Evolutionary conservation across 2,797 vertebrate genomes (phyloP), one percentile per base, ranked within the genome.

Genomic region (Macroramphosus scolopax): DNA sequence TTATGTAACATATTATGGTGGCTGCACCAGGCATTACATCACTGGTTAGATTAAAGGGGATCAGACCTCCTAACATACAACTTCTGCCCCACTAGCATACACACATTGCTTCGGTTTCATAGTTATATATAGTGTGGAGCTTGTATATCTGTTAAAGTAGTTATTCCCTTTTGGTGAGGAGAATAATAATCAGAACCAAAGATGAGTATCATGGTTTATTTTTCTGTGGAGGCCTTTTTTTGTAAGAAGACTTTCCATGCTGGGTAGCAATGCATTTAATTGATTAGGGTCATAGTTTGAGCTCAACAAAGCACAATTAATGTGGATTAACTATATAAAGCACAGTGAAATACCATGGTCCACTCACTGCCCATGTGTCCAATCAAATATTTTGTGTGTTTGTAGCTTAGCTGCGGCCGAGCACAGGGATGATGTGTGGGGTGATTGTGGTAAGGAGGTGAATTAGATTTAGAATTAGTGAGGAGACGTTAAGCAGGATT

Each of bases 381-480:
- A 64, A 13, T 69, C 56, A 66, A 52, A 65, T 65, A 49, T 18
- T 63, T 24, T 35, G 45, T 60, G 25, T 66, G 45, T 62, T 20
- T 49, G 50, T 60, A 34, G 73, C 54, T 75, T 63, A 73, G 63
- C 59, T 29, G 28, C 52, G 47, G 49, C 50, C 3, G 44, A 57
- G 66, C 59, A 40, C 58, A 63, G 48, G 59, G 76, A 77, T 80
- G 72, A 83, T 81, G 72, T 69, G 70, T 51, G 35, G 65, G 57
- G 69, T 77, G 74, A 87, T 82, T 80, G 76, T 68, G 73, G 62
- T 81, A 80, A 81, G 70, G 68, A 85, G 63, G 76, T 83, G 79
- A 84, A 81, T 82, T 80, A 83, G 78, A 82, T 78, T 78, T 80
- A 73, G 75, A 77, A 75, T 83, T 82, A 81, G 72, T 61, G 74